Percentiles rank a stretch among this genome's conserved stretches.
These are phyloP conservation scores for Drosophila bifasciata DNA, from an alignment of 1,140 invertebrate species.

Conservation along the genomic window DNA sequence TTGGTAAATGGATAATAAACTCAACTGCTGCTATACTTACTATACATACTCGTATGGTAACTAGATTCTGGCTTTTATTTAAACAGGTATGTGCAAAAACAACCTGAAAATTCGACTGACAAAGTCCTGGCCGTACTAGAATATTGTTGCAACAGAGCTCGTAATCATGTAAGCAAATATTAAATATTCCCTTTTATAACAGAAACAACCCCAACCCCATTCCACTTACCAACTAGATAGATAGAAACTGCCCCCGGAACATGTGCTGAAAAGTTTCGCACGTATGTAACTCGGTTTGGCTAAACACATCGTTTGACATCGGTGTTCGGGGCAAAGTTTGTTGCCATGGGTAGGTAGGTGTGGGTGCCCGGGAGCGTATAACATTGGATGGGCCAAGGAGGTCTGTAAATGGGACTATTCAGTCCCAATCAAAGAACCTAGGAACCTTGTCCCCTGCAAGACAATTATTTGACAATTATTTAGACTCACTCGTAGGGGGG, in stretches of 20 bases:
- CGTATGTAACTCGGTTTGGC: conserved; percentile 32
- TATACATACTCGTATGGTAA: too few species aligned
- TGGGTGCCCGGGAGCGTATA: conserved; percentile 54
- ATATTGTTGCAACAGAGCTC: too few species aligned
- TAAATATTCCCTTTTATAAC: background rate
- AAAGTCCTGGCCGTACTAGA: too few species aligned
- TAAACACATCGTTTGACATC: conserved; percentile 69
- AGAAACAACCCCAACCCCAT: too few species aligned
- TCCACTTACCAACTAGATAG: conserved; percentile 31
- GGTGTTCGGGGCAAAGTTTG: conserved; percentile 57
- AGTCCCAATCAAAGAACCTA: background rate
- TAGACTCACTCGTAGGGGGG: conserved; percentile 40
- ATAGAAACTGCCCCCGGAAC: conserved; percentile 6
- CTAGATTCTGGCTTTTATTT: conserved; percentile 21
- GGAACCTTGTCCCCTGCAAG: conserved; percentile 56
- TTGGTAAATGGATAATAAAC: conserved; percentile 55
- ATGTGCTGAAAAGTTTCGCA: conserved; percentile 56
- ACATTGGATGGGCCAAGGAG: conserved; percentile 48
- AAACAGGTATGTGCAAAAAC: too few species aligned
- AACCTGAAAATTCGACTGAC: too few species aligned
- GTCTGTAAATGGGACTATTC: too few species aligned
- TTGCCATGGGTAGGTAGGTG: background rate
- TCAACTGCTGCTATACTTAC: too few species aligned
- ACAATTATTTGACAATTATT: conserved; percentile 65
- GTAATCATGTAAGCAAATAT: background rate